A percentile compares a stretch with the other conserved stretches of the same genome.
phyloP scores from a whole-genome alignment of 2,797 vertebrate genomes.

The Alcedo quadribrachys region DNA sequence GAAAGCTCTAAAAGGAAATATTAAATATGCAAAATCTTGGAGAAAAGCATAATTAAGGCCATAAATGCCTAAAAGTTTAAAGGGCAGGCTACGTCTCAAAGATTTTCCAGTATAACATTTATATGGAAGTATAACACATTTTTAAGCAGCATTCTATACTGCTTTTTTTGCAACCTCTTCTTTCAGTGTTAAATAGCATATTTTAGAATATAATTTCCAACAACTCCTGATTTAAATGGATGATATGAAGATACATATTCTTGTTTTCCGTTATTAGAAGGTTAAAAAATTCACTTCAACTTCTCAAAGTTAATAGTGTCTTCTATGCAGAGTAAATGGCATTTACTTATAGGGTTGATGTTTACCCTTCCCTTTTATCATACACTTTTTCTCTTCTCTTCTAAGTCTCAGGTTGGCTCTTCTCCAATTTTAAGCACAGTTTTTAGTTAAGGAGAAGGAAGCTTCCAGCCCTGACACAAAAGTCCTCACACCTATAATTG shows the following conservation, averaged over 20 bases:
- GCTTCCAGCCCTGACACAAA: neutral
- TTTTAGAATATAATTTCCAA: neutral
- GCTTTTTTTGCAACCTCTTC: neutral
- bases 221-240: neutral
- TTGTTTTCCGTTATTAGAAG: slow-evolving; percentile 25
- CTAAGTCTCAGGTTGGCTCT: neutral
- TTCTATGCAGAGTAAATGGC: neutral
- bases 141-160: slow-evolving; percentile 4
- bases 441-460: slow-evolving; percentile 15
- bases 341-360: neutral
- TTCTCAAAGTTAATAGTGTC: neutral
- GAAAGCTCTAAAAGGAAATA: slow-evolving; percentile 79
- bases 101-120: slow-evolving; percentile 45
- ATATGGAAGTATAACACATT: slow-evolving; percentile 17
- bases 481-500: neutral
- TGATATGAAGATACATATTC: neutral
- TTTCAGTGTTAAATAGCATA: neutral
- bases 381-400: neutral
- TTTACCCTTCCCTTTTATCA: neutral
- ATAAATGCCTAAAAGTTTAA: slow-evolving; percentile 73
- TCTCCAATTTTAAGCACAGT: neutral
- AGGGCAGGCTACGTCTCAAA: slow-evolving; percentile 61
- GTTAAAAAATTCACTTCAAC: slow-evolving; percentile 1
- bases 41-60: slow-evolving; percentile 76
- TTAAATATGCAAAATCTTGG: slow-evolving; percentile 80